Percentiles rank a stretch among this genome's conserved stretches.
phyloP scores from a whole-genome alignment of 1,140 invertebrate genomes.

The Drosophila navojoa region DNA sequence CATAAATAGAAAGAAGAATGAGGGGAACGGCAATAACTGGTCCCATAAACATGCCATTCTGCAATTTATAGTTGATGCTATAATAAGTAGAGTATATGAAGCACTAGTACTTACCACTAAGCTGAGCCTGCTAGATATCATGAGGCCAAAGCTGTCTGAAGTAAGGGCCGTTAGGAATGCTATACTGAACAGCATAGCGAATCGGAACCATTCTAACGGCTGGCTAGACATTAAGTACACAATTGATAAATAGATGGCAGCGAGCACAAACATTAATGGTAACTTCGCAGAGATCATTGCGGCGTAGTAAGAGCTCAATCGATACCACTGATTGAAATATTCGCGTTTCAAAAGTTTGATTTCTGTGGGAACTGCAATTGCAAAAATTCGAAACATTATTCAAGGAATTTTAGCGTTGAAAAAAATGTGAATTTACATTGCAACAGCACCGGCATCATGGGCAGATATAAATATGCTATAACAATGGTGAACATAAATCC shows the following conservation, averaged over 20 bases:
- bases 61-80: slow-evolving; percentile 19
- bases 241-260: slow-evolving; percentile 91
- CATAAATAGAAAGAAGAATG: slow-evolving; percentile 91
- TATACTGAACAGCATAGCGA: slow-evolving; percentile 88
- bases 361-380: slow-evolving; percentile 92
- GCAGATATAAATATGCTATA: slow-evolving; percentile 91
- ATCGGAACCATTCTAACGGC: slow-evolving; percentile 90
- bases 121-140: slow-evolving; percentile 89
- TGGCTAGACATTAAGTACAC: slow-evolving; percentile 94
- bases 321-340: slow-evolving; percentile 97
- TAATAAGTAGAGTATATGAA: background rate
- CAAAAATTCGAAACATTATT: background rate
- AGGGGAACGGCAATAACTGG: slow-evolving; percentile 89
- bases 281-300: slow-evolving; percentile 91
- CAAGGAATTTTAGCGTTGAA: background rate
- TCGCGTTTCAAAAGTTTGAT: slow-evolving; percentile 94
- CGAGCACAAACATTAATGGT: slow-evolving; percentile 89
- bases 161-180: slow-evolving; percentile 89
- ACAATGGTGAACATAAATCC: slow-evolving; percentile 91
- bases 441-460: slow-evolving; percentile 91
- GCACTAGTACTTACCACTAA: slow-evolving; percentile 87
- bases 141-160: slow-evolving; percentile 90
- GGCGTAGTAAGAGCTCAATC: slow-evolving; percentile 94
- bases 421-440: slow-evolving; percentile 86
- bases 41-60: slow-evolving; percentile 92